These are phyloP conservation scores for Heliangelus exortis DNA, from an alignment of 2,797 vertebrate species.

Conservation along the genomic window DNA sequence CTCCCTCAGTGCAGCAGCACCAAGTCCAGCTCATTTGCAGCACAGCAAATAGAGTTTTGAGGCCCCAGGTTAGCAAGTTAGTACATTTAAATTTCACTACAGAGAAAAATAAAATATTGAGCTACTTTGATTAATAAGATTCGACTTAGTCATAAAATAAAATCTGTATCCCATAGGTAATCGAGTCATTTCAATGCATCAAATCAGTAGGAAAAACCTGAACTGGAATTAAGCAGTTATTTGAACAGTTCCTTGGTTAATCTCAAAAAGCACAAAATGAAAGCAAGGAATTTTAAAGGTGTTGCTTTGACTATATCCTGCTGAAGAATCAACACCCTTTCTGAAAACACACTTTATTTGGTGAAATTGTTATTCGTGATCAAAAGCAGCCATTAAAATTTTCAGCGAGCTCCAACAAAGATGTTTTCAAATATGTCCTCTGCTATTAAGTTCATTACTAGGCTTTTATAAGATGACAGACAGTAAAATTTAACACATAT, in stretches of 20 bases:
- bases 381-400: conserved; percentile 1
- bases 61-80: not conserved
- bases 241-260: not conserved
- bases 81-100: not conserved
- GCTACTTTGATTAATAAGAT: not conserved
- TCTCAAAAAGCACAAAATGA: not conserved
- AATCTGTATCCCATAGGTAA: not conserved
- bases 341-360: not conserved
- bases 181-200: not conserved
- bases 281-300: not conserved
- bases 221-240: not conserved
- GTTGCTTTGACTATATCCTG: not conserved
- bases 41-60: not conserved
- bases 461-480: conserved; percentile 30
- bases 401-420: conserved; percentile 41
- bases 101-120: not conserved
- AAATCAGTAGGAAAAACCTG: not conserved
- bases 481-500: conserved; percentile 53
- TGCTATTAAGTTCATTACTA: conserved; percentile 30
- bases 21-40: not conserved
- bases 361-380: not conserved
- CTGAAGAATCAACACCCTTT: not conserved
- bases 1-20: not conserved
- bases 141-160: not conserved
- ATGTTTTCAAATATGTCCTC: conserved; percentile 51